Evolutionary conservation across 2,888 invertebrate genomes (phyloP).

Genomic region (Torymus tubicola): DNA sequence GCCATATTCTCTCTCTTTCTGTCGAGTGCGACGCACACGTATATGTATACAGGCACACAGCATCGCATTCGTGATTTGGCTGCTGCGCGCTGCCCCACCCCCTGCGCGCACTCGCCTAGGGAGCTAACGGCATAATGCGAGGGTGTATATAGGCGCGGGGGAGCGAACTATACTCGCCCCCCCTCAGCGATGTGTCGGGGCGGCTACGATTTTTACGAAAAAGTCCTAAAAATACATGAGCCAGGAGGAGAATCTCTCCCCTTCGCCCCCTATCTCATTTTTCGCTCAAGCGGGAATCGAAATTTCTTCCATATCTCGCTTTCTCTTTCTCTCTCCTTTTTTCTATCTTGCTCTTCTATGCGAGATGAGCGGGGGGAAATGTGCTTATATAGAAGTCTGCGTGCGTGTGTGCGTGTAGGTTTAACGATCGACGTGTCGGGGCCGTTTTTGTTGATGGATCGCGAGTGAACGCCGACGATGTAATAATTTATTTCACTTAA

Average conservation of each 20-base stretch:
- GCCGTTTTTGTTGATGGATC: slow-evolving; percentile 45
- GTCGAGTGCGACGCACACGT: slow-evolving; percentile 3
- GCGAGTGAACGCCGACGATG: background rate
- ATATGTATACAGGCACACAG: background rate
- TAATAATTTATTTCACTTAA: slow-evolving; percentile 53
- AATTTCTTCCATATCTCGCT: slow-evolving; percentile 23
- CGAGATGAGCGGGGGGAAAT: no score
- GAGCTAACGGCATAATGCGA: slow-evolving; percentile 49
- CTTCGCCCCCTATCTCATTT: slow-evolving; percentile 48
- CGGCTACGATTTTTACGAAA: slow-evolving; percentile 49
- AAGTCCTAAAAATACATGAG: slow-evolving; percentile 48
- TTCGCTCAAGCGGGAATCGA: slow-evolving; percentile 55
- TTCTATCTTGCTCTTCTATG: no score
- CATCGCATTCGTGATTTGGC: slow-evolving; percentile 43
- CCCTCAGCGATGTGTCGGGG: background rate
- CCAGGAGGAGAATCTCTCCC: background rate
- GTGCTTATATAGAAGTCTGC: no score
- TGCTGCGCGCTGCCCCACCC: slow-evolving; percentile 11
- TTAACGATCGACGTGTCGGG: slow-evolving; percentile 43
- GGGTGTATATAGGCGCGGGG: slow-evolving; percentile 39
- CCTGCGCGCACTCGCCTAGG: slow-evolving; percentile 8
- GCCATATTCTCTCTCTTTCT: background rate
- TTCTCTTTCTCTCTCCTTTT: no score
- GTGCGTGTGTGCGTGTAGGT: background rate
- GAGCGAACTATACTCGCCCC: background rate